A percentile compares a stretch with the other conserved stretches of the same genome.
These are phyloP conservation scores for Drosophila vallismaia DNA, from an alignment of 2,888 invertebrate species.

Conservation along the genomic window DNA sequence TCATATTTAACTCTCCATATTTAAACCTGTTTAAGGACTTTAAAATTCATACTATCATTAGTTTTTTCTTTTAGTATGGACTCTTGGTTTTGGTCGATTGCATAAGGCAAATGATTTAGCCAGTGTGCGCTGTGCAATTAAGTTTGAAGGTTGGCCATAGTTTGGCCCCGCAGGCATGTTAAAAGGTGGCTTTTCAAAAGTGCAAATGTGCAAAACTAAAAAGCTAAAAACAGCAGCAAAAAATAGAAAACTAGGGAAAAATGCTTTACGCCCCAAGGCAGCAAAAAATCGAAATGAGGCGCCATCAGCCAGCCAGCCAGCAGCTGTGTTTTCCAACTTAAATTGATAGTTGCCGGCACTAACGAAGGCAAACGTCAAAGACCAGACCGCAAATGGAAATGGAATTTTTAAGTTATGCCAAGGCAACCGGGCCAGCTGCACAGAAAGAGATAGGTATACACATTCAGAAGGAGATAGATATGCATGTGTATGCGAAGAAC, in stretches of 20 bases:
- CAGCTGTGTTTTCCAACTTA: constrained; percentile 64
- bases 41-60: neutral
- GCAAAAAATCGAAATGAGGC: constrained; percentile 74
- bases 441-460: constrained; percentile 6
- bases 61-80: neutral
- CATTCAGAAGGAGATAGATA: neutral
- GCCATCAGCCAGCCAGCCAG: constrained; percentile 23
- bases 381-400: constrained; percentile 72
- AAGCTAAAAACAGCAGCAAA: constrained; percentile 6
- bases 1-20: neutral
- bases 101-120: constrained; percentile 74
- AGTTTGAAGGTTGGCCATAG: constrained; percentile 69
- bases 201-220: constrained; percentile 29
- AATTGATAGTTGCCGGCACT: constrained; percentile 70
- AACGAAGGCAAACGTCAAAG: constrained; percentile 70
- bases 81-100: constrained; percentile 45
- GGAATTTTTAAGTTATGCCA: constrained; percentile 77
- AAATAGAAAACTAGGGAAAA: constrained; percentile 15
- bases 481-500: constrained; percentile 1
- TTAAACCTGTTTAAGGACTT: neutral
- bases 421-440: constrained; percentile 52
- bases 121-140: constrained; percentile 67
- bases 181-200: constrained; percentile 47
- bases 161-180: constrained; percentile 40
- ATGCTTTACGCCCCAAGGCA: constrained; percentile 24